These are phyloP conservation scores for Mantis religiosa DNA, from an alignment of 2,888 invertebrate species.

Conservation along the genomic window DNA sequence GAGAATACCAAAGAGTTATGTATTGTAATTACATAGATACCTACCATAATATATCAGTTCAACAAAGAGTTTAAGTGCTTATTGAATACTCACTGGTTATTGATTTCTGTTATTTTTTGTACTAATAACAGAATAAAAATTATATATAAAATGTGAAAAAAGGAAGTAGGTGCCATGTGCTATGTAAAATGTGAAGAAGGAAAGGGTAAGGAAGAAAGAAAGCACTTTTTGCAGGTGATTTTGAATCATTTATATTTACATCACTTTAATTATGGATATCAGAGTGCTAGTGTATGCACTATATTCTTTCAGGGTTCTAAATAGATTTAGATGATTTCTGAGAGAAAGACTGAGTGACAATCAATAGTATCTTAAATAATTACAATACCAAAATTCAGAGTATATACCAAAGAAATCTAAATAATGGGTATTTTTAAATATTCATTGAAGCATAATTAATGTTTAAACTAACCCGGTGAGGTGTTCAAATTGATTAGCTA, in stretches of 20 bases:
- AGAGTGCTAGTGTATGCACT: not conserved
- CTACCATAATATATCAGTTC: not conserved
- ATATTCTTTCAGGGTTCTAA: not conserved
- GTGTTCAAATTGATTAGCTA: not conserved
- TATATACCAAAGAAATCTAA: not conserved
- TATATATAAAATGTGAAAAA: not conserved
- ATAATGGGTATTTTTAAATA: not conserved
- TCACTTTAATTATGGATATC: not conserved
- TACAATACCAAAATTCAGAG: not conserved
- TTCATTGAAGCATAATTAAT: not conserved
- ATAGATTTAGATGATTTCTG: not conserved
- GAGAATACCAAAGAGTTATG: not conserved
- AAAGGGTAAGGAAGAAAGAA: not conserved
- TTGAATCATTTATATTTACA: not conserved
- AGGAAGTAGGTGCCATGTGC: not conserved
- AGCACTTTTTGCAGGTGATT: not conserved
- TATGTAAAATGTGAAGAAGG: not conserved
- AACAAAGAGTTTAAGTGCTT: not conserved
- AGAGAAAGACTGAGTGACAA: not conserved
- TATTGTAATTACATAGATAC: not conserved
- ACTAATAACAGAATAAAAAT: not conserved
- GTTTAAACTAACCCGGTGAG: not conserved
- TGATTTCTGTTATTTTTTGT: not conserved
- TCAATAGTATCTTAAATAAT: not conserved
- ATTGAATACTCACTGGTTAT: not conserved